These are phyloP conservation scores for Cardinalis cardinalis DNA, from an alignment of 2,113 vertebrate genomes.

Conservation along the genomic window DNA sequence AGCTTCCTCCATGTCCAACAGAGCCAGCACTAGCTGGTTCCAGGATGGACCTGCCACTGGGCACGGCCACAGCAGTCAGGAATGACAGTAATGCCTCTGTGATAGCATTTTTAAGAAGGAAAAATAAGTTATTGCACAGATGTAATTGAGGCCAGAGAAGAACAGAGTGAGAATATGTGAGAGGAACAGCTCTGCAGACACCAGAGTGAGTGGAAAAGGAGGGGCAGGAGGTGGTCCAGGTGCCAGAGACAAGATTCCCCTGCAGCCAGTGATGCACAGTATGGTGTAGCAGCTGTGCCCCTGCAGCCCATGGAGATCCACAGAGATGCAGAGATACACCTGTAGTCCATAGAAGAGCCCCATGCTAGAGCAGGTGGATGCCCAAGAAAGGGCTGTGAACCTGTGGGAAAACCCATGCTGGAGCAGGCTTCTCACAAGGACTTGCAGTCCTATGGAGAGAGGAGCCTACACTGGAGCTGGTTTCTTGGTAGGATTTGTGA, in stretches of 20 bases:
- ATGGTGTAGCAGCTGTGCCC: background rate
- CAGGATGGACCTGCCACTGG: background rate
- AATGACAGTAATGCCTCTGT: background rate
- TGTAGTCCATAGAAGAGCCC: background rate
- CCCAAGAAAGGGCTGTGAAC: background rate
- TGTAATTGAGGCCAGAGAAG: background rate
- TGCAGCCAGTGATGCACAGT: background rate
- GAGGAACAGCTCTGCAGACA: background rate
- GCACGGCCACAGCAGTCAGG: rapidly evolving
- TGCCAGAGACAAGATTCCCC: rapidly evolving
- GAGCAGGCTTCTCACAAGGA: background rate
- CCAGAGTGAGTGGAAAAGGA: background rate
- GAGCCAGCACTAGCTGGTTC: background rate
- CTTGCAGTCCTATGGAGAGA: background rate
- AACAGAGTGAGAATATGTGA: background rate
- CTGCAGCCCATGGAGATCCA: background rate
- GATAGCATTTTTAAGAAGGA: background rate
- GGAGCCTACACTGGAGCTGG: background rate
- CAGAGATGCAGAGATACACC: background rate
- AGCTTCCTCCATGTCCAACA: rapidly evolving
- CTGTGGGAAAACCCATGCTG: background rate
- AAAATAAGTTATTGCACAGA: background rate
- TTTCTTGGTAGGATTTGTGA: background rate
- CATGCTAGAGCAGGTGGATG: background rate
- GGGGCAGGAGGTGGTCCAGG: background rate